These are phyloP conservation scores for Enteromius trimaculatus DNA, from an alignment of 2,797 vertebrate species.

Conservation along the genomic window DNA sequence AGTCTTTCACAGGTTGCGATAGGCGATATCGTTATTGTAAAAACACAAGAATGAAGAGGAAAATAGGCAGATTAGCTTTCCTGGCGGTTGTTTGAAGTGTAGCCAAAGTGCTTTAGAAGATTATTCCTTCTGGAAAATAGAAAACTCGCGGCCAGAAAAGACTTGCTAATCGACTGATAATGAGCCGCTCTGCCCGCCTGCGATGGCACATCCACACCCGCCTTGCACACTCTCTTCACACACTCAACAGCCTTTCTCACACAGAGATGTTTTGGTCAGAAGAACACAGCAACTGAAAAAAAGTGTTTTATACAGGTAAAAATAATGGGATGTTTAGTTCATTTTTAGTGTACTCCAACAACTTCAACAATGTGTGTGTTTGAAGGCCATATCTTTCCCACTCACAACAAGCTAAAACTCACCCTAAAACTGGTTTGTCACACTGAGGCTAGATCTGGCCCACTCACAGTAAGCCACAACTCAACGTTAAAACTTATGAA, in stretches of 20 bases:
- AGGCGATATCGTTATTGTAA: slow-evolving; percentile 86
- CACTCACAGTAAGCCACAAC: not conserved
- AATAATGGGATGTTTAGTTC: not conserved
- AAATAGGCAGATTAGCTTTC: slow-evolving; percentile 79
- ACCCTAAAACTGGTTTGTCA: not conserved
- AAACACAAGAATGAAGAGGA: slow-evolving; percentile 83
- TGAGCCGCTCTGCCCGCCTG: slow-evolving; percentile 69
- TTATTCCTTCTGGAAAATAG: slow-evolving; percentile 75
- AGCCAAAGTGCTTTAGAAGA: slow-evolving; percentile 82
- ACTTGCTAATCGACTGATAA: slow-evolving; percentile 85
- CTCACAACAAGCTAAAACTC: not conserved
- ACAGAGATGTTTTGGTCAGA: not conserved
- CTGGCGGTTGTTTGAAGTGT: slow-evolving; percentile 80
- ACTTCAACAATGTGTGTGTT: not conserved
- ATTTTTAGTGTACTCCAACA: not conserved
- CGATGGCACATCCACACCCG: slow-evolving; percentile 62
- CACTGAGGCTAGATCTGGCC: not conserved
- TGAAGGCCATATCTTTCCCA: not conserved
- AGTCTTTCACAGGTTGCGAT: slow-evolving; percentile 78
- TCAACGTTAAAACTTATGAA: not conserved
- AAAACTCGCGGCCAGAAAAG: slow-evolving; percentile 80
- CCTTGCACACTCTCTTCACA: slow-evolving; percentile 76
- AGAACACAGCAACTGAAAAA: not conserved
- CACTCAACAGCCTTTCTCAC: slow-evolving; percentile 48
- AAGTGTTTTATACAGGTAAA: not conserved